These are phyloP conservation scores for Crocallis elinguaria DNA, from an alignment of 2,888 invertebrate genomes.

Conservation along the genomic window DNA sequence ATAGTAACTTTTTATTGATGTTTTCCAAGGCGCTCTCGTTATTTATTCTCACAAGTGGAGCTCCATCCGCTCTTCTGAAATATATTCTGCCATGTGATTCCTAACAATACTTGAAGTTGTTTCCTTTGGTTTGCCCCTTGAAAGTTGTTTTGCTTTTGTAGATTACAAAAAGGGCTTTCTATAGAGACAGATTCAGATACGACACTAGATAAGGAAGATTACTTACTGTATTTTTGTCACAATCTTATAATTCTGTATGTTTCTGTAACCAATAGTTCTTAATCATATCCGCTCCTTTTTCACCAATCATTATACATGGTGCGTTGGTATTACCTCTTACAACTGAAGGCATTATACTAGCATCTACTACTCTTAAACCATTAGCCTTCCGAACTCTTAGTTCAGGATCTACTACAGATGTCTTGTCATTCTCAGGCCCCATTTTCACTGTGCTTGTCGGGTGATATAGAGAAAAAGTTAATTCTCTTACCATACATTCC, in stretches of 20 bases:
- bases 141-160: too few species aligned
- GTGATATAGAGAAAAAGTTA: conserved; percentile 86
- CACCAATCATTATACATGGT: conserved; percentile 87
- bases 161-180: too few species aligned
- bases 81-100: too few species aligned
- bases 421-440: conserved; percentile 77
- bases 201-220: not conserved
- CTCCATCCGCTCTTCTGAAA: too few species aligned
- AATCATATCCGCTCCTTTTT: conserved; percentile 87
- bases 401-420: conserved; percentile 84
- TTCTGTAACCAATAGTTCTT: conserved; percentile 78
- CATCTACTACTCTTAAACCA: conserved; percentile 86
- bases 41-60: too few species aligned
- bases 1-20: too few species aligned
- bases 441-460: conserved; percentile 87
- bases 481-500: conserved; percentile 55
- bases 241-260: conserved; percentile 58
- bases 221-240: not conserved
- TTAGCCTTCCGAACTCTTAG: conserved; percentile 81
- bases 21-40: too few species aligned
- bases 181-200: not conserved
- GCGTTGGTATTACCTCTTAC: conserved; percentile 87
- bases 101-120: too few species aligned
- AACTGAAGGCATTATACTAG: conserved; percentile 87
- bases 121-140: too few species aligned